These are phyloP conservation scores for Torymus aiolomorphi DNA, from an alignment of 2,888 invertebrate genomes.

Conservation along the genomic window DNA sequence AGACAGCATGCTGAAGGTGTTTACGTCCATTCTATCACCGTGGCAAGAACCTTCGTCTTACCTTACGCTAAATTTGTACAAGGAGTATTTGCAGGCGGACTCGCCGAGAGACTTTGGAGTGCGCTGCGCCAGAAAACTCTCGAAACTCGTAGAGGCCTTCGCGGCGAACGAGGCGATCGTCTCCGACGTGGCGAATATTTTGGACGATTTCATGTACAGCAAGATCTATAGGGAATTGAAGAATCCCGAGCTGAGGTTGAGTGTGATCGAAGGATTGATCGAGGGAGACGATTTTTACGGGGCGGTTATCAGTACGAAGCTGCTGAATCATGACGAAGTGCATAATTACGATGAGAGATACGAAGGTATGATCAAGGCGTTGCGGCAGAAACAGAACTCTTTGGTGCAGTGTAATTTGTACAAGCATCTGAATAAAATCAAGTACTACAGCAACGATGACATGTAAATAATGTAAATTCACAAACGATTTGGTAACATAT, in stretches of 20 bases:
- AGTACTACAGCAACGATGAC: too few species aligned
- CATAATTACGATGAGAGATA: slow-evolving; percentile 30
- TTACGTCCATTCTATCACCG: slow-evolving; percentile 5
- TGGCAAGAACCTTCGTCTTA: slow-evolving; percentile 37
- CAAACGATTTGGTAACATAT: too few species aligned
- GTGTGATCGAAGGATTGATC: slow-evolving; percentile 21
- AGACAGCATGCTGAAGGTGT: slow-evolving; percentile 19
- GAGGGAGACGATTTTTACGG: slow-evolving; percentile 34
- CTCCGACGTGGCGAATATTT: slow-evolving; percentile 7
- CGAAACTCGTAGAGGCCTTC: slow-evolving; percentile 20
- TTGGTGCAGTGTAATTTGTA: slow-evolving; percentile 22
- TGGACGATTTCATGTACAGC: slow-evolving; percentile 9
- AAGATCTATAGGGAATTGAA: slow-evolving; percentile 15
- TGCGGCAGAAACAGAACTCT: slow-evolving; percentile 1
- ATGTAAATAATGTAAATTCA: too few species aligned
- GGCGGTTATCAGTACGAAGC: neutral
- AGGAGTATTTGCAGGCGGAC: slow-evolving; percentile 33
- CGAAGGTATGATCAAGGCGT: slow-evolving; percentile 10
- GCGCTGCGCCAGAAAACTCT: neutral
- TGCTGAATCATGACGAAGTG: slow-evolving; percentile 6
- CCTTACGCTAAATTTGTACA: slow-evolving; percentile 21
- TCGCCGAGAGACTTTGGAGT: slow-evolving; percentile 35
- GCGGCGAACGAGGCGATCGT: slow-evolving; percentile 5
- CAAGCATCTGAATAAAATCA: slow-evolving; percentile 21
- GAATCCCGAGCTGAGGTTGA: neutral